These are phyloP conservation scores for Erythrocercus mccallii DNA, from an alignment of 2,113 vertebrate species.

Conservation along the genomic window DNA sequence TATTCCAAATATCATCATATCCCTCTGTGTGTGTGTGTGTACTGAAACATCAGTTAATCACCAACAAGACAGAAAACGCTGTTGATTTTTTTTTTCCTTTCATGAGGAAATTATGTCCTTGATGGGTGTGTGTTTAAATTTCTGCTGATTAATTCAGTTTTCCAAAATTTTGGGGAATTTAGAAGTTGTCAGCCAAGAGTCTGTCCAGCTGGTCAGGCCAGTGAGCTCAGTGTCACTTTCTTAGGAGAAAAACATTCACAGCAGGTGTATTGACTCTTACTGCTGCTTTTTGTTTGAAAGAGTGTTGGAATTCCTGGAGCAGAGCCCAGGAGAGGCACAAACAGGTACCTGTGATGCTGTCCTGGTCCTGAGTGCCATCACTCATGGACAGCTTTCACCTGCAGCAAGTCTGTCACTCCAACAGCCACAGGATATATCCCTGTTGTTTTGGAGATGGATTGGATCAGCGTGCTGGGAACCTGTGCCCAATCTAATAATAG, in stretches of 20 bases:
- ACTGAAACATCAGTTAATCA: neutral
- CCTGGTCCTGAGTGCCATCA: neutral
- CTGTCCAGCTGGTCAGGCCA: neutral
- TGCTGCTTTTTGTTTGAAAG: neutral
- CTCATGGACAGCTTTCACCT: neutral
- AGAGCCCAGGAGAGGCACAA: neutral
- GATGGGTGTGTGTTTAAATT: neutral
- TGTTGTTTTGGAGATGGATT: neutral
- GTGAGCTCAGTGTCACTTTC: neutral
- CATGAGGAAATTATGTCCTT: neutral
- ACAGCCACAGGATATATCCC: neutral
- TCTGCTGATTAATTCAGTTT: neutral
- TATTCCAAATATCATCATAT: neutral
- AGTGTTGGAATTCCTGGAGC: neutral
- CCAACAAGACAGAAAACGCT: neutral
- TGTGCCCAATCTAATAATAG: neutral
- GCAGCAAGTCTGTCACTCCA: neutral
- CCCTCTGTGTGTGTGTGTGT: neutral
- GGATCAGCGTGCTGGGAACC: neutral
- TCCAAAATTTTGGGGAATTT: neutral
- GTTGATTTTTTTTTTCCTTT: neutral
- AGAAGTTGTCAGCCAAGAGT: neutral
- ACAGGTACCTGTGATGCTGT: neutral
- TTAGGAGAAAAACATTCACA: neutral
- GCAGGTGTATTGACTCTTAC: neutral